A percentile compares a stretch with the other conserved stretches of the same genome.
phyloP scores from a whole-genome alignment of 2,888 invertebrate genomes.

The Dynastes hyllus region DNA sequence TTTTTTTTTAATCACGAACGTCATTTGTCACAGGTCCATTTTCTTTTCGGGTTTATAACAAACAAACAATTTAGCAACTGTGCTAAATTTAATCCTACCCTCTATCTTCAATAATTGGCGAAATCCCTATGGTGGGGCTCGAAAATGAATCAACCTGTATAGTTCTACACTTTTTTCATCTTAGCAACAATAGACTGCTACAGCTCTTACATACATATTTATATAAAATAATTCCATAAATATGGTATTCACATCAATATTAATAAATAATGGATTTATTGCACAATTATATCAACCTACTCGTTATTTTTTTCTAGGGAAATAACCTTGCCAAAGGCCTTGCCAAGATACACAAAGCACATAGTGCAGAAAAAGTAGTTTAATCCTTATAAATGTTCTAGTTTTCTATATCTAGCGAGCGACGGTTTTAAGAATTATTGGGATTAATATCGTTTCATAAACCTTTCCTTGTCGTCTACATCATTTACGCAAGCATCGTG shows the following conservation, averaged over 20 bases:
- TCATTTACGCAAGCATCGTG: neutral
- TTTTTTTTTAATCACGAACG: too few relatives aligned
- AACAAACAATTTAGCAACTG: too few relatives aligned
- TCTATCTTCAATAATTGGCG: too few relatives aligned
- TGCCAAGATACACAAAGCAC: constrained; percentile 8
- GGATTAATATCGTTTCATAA: neutral
- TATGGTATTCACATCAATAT: neutral
- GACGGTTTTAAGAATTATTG: neutral
- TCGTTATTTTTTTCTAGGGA: constrained; percentile 16
- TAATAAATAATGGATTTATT: constrained; percentile 32
- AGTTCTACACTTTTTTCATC: too few relatives aligned
- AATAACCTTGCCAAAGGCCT: constrained; percentile 27
- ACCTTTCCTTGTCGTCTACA: neutral
- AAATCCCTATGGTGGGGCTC: too few relatives aligned
- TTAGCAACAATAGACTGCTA: too few relatives aligned
- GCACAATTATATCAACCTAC: constrained; percentile 19
- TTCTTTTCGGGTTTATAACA: too few relatives aligned
- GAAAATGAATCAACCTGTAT: too few relatives aligned
- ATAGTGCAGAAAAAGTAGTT: neutral
- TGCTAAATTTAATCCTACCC: too few relatives aligned
- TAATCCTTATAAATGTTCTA: constrained; percentile 14
- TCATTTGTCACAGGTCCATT: too few relatives aligned
- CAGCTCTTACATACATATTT: too few relatives aligned
- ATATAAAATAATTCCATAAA: neutral
- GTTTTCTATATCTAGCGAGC: neutral